Evolutionary conservation across 2,113 vertebrate species (phyloP), one percentile per base, ranked within the genome.

Genomic region (Zosterops hypoxanthus): DNA sequence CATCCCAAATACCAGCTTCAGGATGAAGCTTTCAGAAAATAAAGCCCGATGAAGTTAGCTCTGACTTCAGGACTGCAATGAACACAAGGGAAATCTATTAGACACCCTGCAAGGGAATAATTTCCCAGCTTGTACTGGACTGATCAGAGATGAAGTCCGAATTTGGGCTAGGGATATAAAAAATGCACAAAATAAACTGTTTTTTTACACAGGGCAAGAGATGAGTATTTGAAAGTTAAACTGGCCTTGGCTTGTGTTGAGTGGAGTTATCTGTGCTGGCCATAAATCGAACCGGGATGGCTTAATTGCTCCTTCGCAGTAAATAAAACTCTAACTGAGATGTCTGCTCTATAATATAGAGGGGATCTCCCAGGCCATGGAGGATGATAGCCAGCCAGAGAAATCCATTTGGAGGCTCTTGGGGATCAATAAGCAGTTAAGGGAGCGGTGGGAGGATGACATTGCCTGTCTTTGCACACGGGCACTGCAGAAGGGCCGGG

Each of bases 361-460:
- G 42, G 82, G 79, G 75, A 90, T 93, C 79, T 95, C 66, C 75
- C 7, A 1, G 79, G 46, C 82, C 95, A 4, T 9, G 66, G 73
- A 72, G 78, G 82, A 63, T 72, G 94, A 94, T 78, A 92, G 91
- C 64, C 16, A 72, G 80, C 63, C 39, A 33, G 64, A 94, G 83
- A 53, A 95, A 95, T 88, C 93, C 89, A 91, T 88, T 72, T 0
- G 14, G 29, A 86, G 72, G 85, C 90, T 96, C 85, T 95, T 21
- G 68, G 95, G 86, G 91, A 91, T 92, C 89, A 3, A 94, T 96
- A 94, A 83, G 64, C 92, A 88, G 91, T 95, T 94, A 91, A 86
- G 89, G 61, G 91, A 57, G 77, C 18, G 0, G 34, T 5, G 1
- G 72, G 76, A 70, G 66, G 84, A 57, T 91, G 89, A 86, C 91